Conservation (phyloP, 2,113 vertebrate species). For the Pycnonotus jocosus region DNA sequence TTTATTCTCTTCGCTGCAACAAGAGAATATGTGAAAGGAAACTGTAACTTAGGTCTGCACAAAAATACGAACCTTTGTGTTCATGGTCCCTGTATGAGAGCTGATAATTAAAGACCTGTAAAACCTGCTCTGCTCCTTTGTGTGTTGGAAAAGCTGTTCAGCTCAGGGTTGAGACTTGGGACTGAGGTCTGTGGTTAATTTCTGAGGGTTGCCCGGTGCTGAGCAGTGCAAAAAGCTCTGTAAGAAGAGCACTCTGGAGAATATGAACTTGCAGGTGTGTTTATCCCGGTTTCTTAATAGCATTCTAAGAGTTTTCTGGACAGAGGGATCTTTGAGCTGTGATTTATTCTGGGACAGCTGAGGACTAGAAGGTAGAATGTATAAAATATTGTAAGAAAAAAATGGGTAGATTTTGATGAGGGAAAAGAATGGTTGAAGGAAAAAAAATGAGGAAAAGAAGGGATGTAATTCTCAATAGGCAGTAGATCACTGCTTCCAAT, state of each 20-base stretch:
- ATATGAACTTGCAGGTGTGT: not conserved
- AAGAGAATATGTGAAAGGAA: not conserved
- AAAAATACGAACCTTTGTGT: not conserved
- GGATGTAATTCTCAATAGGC: not conserved
- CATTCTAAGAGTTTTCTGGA: not conserved
- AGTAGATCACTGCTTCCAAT: not conserved
- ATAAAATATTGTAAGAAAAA: not conserved
- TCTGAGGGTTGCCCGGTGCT: not conserved
- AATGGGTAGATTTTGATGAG: not conserved
- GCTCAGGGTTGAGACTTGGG: not conserved
- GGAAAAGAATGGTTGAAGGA: not conserved
- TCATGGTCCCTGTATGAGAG: not conserved
- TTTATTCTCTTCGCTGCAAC: not conserved
- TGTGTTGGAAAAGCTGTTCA: not conserved
- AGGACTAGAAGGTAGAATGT: not conserved
- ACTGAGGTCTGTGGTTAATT: not conserved
- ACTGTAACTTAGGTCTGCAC: not conserved
- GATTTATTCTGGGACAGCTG: not conserved
- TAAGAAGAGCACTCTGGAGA: not conserved
- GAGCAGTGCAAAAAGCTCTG: not conserved
- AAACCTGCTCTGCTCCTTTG: not conserved
- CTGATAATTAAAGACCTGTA: not conserved
- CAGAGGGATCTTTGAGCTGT: not conserved
- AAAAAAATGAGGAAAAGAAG: not conserved
- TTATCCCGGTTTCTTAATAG: not conserved